Percentiles rank a stretch among this genome's conserved stretches.
phyloP scores from a whole-genome alignment of 2,113 vertebrate genomes.

The Protobothrops flavoviridis region DNA sequence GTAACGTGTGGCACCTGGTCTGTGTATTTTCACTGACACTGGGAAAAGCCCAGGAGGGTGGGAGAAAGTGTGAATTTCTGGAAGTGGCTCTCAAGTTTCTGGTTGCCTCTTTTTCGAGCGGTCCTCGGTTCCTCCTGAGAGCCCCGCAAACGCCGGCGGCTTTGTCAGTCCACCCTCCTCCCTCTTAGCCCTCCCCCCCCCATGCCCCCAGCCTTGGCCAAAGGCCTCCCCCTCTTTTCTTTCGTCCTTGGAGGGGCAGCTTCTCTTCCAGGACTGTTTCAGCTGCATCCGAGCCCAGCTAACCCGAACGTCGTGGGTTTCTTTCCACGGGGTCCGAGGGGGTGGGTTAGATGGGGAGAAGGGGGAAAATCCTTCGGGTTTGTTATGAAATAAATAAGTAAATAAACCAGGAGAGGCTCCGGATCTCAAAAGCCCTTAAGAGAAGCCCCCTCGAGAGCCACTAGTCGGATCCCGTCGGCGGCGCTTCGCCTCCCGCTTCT shows the following conservation, averaged over 20 bases:
- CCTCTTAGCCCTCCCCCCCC: background rate
- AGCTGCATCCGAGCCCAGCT: background rate
- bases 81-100: constrained; percentile 17
- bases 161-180: constrained; percentile 1
- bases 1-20: background rate
- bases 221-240: constrained; percentile 50
- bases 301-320: background rate
- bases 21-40: background rate
- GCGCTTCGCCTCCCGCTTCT: background rate
- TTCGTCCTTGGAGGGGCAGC: constrained; percentile 35
- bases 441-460: background rate
- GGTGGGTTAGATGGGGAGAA: background rate
- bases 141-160: background rate
- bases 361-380: background rate
- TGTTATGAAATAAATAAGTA: background rate
- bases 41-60: constrained; percentile 60
- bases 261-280: background rate
- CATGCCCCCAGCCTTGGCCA: background rate
- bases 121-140: constrained; percentile 23
- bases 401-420: background rate
- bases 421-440: background rate
- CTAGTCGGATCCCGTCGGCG: background rate
- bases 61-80: constrained; percentile 30
- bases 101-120: background rate
- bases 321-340: background rate